These are phyloP conservation scores for Arrhopalites spinosus DNA, from an alignment of 2,888 invertebrate genomes.

Conservation along the genomic window DNA sequence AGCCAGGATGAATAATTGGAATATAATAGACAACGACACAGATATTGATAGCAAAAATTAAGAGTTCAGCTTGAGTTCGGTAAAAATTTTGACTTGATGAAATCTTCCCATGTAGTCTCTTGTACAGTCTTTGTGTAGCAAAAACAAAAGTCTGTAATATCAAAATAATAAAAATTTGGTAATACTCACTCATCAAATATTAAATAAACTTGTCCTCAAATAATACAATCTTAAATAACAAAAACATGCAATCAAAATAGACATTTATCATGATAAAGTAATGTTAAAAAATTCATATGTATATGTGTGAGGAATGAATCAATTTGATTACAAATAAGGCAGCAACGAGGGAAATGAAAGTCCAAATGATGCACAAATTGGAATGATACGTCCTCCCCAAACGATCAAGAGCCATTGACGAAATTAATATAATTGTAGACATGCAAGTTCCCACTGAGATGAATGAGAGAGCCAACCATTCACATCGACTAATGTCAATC, in stretches of 20 bases:
- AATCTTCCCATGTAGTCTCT: conserved; percentile 3
- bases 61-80: conserved; percentile 14
- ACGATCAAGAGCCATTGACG: conserved; percentile 33
- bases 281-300: not conserved
- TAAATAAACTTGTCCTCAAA: too few species aligned
- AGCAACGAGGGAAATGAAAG: conserved; percentile 13
- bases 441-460: conserved; percentile 17
- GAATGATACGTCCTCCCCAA: conserved; percentile 25
- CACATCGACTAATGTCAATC: conserved; percentile 36
- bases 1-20: conserved; percentile 33
- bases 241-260: too few species aligned
- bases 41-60: conserved; percentile 19
- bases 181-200: not conserved
- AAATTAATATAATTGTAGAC: conserved; percentile 32
- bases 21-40: conserved; percentile 22
- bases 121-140: conserved; percentile 21
- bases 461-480: conserved; percentile 26
- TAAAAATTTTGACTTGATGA: conserved; percentile 1
- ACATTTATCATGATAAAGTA: not conserved
- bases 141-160: conserved; percentile 17
- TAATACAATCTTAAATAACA: too few species aligned
- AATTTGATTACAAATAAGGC: conserved; percentile 35
- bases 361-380: conserved; percentile 34
- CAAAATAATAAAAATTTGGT: not conserved
- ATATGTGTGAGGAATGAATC: not conserved